A percentile compares a stretch with the other conserved stretches of the same genome.
These are phyloP conservation scores for Polyommatus icarus DNA, from an alignment of 2,888 invertebrate genomes.

Conservation along the genomic window DNA sequence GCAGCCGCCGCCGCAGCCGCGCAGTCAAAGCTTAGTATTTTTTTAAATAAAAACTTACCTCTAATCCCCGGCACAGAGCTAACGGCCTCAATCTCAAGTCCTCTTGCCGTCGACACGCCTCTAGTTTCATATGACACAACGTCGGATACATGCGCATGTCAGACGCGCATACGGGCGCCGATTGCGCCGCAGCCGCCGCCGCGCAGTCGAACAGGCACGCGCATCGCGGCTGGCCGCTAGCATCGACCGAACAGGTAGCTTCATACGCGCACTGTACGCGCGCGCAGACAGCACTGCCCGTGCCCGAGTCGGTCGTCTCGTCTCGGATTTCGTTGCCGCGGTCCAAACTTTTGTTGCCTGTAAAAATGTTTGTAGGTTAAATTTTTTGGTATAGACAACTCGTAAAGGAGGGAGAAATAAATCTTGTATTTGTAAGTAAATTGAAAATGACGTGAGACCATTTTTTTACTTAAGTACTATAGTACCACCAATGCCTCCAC, in stretches of 20 bases:
- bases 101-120: constrained; percentile 90
- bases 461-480: too few relatives aligned
- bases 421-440: background rate
- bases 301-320: constrained; percentile 56
- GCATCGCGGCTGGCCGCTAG: constrained; percentile 83
- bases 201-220: constrained; percentile 90
- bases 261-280: constrained; percentile 92
- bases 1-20: too few relatives aligned
- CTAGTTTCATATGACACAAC: constrained; percentile 91
- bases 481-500: too few relatives aligned
- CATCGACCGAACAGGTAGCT: constrained; percentile 90
- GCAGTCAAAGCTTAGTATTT: too few relatives aligned
- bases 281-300: constrained; percentile 86
- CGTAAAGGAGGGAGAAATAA: background rate
- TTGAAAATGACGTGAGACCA: too few relatives aligned
- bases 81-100: constrained; percentile 88
- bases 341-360: constrained; percentile 63
- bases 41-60: constrained; percentile 70
- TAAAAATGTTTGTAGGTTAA: constrained; percentile 19
- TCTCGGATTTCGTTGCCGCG: constrained; percentile 65
- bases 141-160: constrained; percentile 89
- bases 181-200: constrained; percentile 71
- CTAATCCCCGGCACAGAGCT: constrained; percentile 89
- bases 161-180: constrained; percentile 89
- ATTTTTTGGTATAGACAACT: too few relatives aligned